phyloP scores from a whole-genome alignment of 1,140 invertebrate species.

The Brachionus angularis region DNA sequence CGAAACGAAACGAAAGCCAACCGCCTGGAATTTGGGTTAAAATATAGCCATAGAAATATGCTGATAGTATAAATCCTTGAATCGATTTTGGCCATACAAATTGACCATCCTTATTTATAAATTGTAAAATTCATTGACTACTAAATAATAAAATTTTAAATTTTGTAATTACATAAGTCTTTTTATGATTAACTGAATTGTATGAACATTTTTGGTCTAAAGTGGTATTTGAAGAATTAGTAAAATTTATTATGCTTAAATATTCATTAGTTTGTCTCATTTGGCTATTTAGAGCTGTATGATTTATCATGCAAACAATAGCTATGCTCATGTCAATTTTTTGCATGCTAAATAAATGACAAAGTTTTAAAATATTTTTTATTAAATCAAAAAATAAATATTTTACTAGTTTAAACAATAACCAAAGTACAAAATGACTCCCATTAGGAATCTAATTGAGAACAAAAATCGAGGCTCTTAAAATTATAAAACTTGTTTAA shows the following conservation, averaged over 20 bases:
- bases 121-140: background rate
- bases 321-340: conserved; percentile 37
- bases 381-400: background rate
- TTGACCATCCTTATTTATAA: conserved; percentile 23
- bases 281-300: conserved; percentile 17
- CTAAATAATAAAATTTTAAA: background rate
- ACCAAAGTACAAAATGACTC: conserved; percentile 6
- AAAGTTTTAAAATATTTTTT: background rate
- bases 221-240: background rate
- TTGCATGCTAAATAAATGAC: conserved; percentile 12
- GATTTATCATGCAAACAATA: conserved; percentile 28
- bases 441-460: conserved; percentile 11
- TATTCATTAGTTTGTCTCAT: too few relatives aligned
- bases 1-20: conserved; percentile 47
- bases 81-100: conserved; percentile 52
- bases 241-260: too few relatives aligned
- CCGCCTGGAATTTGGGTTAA: conserved; percentile 35
- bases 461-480: conserved; percentile 23
- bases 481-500: too few relatives aligned
- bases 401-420: conserved; percentile 22
- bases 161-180: too few relatives aligned
- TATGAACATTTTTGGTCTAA: background rate
- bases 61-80: conserved; percentile 54
- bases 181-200: too few relatives aligned
- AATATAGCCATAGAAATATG: conserved; percentile 43